Percentiles rank a stretch among this genome's conserved stretches.
phyloP scores from a whole-genome alignment of 2,113 vertebrate species.

The Octodon degus region DNA sequence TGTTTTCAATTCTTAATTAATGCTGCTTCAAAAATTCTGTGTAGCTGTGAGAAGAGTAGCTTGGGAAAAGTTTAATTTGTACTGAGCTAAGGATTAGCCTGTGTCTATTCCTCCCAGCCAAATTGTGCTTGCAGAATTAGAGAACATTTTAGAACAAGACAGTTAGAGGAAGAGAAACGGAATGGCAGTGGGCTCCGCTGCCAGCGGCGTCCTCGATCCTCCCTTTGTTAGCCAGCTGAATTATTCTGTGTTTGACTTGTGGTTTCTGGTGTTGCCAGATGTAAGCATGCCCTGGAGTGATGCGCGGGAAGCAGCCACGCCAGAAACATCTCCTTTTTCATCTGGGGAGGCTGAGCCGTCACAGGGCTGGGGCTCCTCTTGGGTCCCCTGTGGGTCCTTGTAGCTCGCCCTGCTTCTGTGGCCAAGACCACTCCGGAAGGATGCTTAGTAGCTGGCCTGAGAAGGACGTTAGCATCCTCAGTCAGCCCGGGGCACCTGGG shows the following conservation, averaged over 20 bases:
- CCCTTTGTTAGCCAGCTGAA: constrained; percentile 70
- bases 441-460: background rate
- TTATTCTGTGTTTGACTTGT: constrained; percentile 78
- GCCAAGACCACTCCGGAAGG: background rate
- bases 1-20: background rate
- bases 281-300: constrained; percentile 49
- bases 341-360: constrained; percentile 52
- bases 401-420: fast-evolving
- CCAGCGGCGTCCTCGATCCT: constrained; percentile 68
- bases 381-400: background rate
- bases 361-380: background rate
- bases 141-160: background rate
- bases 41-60: background rate
- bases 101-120: background rate
- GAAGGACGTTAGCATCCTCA: background rate
- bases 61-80: background rate
- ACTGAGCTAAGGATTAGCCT: background rate
- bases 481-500: background rate
- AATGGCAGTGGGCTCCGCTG: constrained; percentile 26
- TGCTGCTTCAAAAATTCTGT: background rate
- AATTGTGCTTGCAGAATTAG: background rate
- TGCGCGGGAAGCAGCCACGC: constrained; percentile 59
- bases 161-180: background rate
- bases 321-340: constrained; percentile 78
- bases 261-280: constrained; percentile 74